Evolutionary conservation across 2,888 invertebrate genomes (phyloP), one percentile per base, ranked within the genome.

Genomic region (Drosophila fulvimacula): DNA sequence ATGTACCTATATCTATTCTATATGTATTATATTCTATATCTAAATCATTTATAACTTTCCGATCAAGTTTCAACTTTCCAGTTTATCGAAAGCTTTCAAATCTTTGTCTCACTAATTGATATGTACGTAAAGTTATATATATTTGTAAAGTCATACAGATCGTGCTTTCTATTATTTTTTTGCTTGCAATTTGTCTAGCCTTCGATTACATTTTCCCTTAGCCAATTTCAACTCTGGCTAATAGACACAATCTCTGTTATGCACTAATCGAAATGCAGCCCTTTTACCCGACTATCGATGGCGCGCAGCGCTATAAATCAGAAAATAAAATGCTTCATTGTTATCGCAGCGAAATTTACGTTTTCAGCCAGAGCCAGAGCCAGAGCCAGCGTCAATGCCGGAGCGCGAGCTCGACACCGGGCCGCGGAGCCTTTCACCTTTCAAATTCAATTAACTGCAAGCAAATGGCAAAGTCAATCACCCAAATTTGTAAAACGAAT

Each of bases 361-460:
- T 72, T 65, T 77, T 56, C 32, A 27, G 44, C 24, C 34, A 5
- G 52, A 56, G 60, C 27, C 27, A 30, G 27, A 30, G 27, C 10
- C 21, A 11, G 19, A 17, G 48, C 46, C 27, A 27, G 27, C n/a
- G 27, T 3, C 10, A 21, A 44, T 6, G 38, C 19, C 30, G 2
- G 44, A 52, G 60, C 5, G 5, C 5, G 17, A 17, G 11, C 17
- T 5, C 17, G 11, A 5, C 10, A 13, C 10, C 7, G 10, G n/a
- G 38, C 17, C 24, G 4, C 17, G 41, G 48, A 70, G 87, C 85
- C 85, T 86, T 86, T 86, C 89, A 86, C 85, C 85, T 89, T 86
- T 86, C 87, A 52, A 52, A 82, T 86, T 89, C 85, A 89, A 87
- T 89, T 86, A 89, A 80, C 82, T 86, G 87, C 88, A 86, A 76